A percentile compares a stretch with the other conserved stretches of the same genome.
Conservation (phyloP, 2,113 vertebrate species). For the Todiramphus chloris region DNA sequence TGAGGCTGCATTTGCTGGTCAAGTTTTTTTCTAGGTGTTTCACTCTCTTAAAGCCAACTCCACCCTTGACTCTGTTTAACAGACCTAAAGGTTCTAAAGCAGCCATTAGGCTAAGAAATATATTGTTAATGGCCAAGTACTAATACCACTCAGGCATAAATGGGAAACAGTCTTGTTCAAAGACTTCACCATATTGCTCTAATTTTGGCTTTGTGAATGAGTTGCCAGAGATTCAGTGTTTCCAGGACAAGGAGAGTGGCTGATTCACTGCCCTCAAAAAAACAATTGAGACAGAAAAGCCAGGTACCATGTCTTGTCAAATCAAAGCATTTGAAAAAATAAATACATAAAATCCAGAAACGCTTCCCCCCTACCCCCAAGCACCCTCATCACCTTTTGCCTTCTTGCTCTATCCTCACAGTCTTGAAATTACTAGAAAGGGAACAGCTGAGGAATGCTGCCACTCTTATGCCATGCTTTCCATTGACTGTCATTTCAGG, state of each 20-base stretch:
- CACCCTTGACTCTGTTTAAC: not conserved
- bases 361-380: not conserved
- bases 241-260: not conserved
- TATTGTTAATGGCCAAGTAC: not conserved
- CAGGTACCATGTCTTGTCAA: not conserved
- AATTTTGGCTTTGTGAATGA: not conserved
- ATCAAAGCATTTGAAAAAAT: not conserved
- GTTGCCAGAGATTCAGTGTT: not conserved
- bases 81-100: not conserved
- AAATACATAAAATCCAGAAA: not conserved
- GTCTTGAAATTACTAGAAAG: constrained; percentile 68
- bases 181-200: not conserved
- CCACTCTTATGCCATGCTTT: constrained; percentile 82
- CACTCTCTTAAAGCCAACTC: not conserved
- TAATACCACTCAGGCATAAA: not conserved
- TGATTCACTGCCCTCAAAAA: not conserved
- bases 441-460: constrained; percentile 90
- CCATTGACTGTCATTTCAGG: constrained; percentile 84
- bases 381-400: not conserved
- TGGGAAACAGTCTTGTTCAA: not conserved
- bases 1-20: not conserved
- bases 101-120: not conserved
- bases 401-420: not conserved
- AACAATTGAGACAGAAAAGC: not conserved
- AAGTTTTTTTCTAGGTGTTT: not conserved